Evolutionary conservation across 2,888 invertebrate genomes (phyloP).

Genomic region (Caprella mutica): DNA sequence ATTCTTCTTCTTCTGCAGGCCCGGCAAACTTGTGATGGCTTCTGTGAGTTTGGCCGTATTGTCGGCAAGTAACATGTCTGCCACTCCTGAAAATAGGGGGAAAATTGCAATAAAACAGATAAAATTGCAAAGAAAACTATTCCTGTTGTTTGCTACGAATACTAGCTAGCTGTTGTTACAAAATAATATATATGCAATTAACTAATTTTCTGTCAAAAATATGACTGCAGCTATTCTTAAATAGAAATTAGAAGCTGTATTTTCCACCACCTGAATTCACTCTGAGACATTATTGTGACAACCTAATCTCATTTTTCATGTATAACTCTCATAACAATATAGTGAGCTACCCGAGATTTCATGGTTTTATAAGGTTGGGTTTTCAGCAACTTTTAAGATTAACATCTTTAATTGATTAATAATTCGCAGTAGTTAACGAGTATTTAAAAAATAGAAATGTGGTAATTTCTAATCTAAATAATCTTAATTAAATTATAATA

Average conservation of each 20-base stretch:
- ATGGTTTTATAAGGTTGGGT: too few species aligned
- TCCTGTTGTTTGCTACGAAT: not conserved
- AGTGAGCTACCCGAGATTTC: too few species aligned
- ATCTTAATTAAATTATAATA: constrained; percentile 24
- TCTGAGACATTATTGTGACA: too few species aligned
- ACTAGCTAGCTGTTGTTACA: not conserved
- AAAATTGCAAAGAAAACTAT: not conserved
- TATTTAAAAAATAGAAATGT: not conserved
- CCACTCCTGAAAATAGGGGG: constrained; percentile 48
- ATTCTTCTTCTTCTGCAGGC: constrained; percentile 90
- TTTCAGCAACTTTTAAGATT: too few species aligned
- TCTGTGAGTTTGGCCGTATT: constrained; percentile 86
- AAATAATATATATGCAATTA: not conserved
- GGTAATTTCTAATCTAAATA: not conserved
- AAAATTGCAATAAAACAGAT: constrained; percentile 39
- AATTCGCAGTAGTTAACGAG: too few species aligned
- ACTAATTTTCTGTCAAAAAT: too few species aligned
- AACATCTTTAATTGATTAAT: too few species aligned
- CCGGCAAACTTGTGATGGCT: constrained; percentile 91
- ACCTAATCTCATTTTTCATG: too few species aligned
- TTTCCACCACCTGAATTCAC: too few species aligned
- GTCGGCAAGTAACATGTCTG: constrained; percentile 53
- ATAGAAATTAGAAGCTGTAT: too few species aligned
- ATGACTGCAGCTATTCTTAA: too few species aligned
- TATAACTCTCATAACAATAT: too few species aligned